Base-by-base conservation (phyloP, 2,113 vertebrate genomes). In the Cnemophilus loriae region DNA sequence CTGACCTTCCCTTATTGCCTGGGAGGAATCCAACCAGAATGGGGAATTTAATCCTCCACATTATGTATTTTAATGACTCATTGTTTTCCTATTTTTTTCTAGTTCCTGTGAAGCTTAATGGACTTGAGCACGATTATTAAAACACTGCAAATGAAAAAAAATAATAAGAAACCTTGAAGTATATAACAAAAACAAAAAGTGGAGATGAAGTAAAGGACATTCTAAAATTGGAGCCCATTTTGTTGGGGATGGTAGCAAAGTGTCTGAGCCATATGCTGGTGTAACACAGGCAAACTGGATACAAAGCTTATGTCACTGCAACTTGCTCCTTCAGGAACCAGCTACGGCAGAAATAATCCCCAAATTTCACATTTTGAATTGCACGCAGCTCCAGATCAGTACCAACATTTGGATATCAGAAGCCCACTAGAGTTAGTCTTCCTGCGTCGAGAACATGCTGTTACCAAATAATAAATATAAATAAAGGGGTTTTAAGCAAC, bases 161-260 rank as follows among this genome's bases (percentile, higher is more conserved):
- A 16, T n/a, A n/a, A n/a, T n/a, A n/a, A n/a, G n/a, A 7, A 33
- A 19, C 18, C 41, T 35, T 26, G 1, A 26, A 35, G 21, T 27
- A 33, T 23, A 39, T 16, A 53, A 46, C 32, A 64, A 71, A 82
- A 87, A 4, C 15, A 81, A 50, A 33, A 33, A 69, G 19, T 19
- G 33, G 33, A 52, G 27, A 87, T 46, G 55, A 39, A 91, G 75
- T n/a, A 80, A 91, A 87, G 33, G 50, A 35, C 52, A 41, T 63
- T 80, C 93, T 95, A 91, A 97, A 97, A 90, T 77, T 83, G 81
- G 59, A 96, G 93, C 42, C 55, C 28, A 4, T 82, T 92, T 83
- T 87, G 84, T 35, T 67, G 41, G 84, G 85, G 63, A 79, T 70
- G 70, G 81, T 75, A 91, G 53, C 67, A 91, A 85, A 94, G 78